Percentiles rank a stretch among this genome's conserved stretches.
phyloP scores from a whole-genome alignment of 2,888 invertebrate genomes.

The Drosophila merina region DNA sequence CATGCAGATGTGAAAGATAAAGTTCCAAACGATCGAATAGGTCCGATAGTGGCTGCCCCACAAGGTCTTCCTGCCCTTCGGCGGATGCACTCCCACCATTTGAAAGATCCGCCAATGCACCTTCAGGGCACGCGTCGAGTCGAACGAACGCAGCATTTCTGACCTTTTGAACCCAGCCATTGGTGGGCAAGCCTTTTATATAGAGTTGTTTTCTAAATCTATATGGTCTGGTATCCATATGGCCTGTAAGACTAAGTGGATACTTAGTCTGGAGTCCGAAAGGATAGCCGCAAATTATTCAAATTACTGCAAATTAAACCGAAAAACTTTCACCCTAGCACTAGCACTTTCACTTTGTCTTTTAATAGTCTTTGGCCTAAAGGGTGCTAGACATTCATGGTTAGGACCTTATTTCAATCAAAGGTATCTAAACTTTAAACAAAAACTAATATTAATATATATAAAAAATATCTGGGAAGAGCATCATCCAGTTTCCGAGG shows the following conservation, averaged over 20 bases:
- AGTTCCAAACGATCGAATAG: slow-evolving; percentile 59
- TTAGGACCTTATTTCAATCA: no score
- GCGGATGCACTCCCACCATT: slow-evolving; percentile 66
- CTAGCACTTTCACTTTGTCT: not conserved
- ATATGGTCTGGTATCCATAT: not conserved
- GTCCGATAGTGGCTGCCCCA: slow-evolving; percentile 60
- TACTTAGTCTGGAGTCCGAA: slow-evolving; percentile 17
- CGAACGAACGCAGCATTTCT: not conserved
- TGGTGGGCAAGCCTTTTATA: slow-evolving; percentile 21
- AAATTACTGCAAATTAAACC: slow-evolving; percentile 61
- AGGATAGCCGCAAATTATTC: slow-evolving; percentile 45
- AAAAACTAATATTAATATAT: not conserved
- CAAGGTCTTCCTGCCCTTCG: slow-evolving; percentile 22
- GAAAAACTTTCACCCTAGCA: slow-evolving; percentile 22
- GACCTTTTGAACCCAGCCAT: not conserved
- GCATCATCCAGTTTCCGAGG: not conserved
- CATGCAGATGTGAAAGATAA: slow-evolving; percentile 42
- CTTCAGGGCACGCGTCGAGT: slow-evolving; percentile 64
- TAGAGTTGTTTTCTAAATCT: not conserved
- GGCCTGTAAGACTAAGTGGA: no score
- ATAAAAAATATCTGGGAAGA: not conserved
- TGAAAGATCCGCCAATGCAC: slow-evolving; percentile 77
- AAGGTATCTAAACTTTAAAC: no score
- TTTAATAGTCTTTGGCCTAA: slow-evolving; percentile 16
- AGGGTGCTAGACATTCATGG: not conserved